A percentile compares a stretch with the other conserved stretches of the same genome.
These are phyloP conservation scores for Eulemur rubriventer DNA, from an alignment of 2,797 vertebrate species.

Conservation along the genomic window DNA sequence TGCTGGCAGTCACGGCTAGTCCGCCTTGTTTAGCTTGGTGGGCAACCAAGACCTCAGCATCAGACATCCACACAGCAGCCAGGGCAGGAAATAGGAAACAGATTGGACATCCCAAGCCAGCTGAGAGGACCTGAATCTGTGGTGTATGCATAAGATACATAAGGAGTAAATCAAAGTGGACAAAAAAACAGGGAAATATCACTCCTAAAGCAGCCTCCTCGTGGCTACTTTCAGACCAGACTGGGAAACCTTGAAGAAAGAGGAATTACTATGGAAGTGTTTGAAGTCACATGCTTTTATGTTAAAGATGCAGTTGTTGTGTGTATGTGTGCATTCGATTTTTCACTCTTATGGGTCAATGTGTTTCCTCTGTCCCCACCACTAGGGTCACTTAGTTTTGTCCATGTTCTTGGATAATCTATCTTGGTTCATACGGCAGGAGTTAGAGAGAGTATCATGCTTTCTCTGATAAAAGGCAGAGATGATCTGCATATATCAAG, in stretches of 20 bases:
- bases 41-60: background rate
- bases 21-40: background rate
- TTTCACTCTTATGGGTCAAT: background rate
- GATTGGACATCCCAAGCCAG: background rate
- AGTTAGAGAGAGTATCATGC: background rate
- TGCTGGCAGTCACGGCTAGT: background rate
- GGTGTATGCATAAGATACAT: background rate
- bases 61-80: background rate
- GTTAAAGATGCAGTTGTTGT: background rate
- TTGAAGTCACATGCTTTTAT: background rate
- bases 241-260: background rate
- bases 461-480: constrained; percentile 9
- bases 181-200: background rate
- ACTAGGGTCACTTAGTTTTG: background rate
- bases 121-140: background rate
- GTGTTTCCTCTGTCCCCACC: background rate
- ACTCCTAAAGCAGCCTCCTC: background rate
- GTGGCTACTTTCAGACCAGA: background rate
- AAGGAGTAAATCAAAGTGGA: background rate
- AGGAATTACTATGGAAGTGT: background rate
- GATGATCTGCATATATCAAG: background rate
- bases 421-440: background rate
- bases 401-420: background rate
- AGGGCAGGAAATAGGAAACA: background rate
- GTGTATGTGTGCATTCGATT: background rate